Base-by-base conservation (phyloP, 1,140 invertebrate genomes). In the Vanessa atalanta region DNA sequence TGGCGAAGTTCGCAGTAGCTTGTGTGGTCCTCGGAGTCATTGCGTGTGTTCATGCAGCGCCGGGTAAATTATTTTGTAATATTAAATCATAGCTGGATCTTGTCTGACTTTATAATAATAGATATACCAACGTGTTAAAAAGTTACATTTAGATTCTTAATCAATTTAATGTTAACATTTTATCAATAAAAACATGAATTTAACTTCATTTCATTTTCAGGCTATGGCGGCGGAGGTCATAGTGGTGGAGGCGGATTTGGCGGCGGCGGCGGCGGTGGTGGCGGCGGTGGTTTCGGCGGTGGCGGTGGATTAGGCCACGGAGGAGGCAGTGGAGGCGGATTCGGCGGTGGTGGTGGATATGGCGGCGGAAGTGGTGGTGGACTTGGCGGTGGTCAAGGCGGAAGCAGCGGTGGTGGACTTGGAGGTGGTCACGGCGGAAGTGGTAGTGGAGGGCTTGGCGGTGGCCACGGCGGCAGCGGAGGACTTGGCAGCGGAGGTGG, bases 361-460 rank as follows among this genome's bases (percentile, higher is more conserved):
- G 47, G 73, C 31, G 72, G 70, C 1, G 78, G 79, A 9, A 68
- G 66, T 12, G 74, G 75, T 11, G 73, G 69, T 48, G 53, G 73
- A 47, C 67, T 47, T 14, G 57, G 50, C 47, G 63, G 66, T 14
- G 68, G 68, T 50, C 48, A 47, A 16, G 61, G 75, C 13, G 66
- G 78, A 12, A 67, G 67, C n/a, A 76, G 75, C 2, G 68, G 66
- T 37, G 77, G 81, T 9, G 76, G 77, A 20, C 79, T 79, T 65
- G 82, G 79, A 13, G 79, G 82, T 26, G 70, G 75, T 61, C 77
- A 76, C 26, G 82, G 76, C 11, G 83, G 83, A 73, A 50, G 71
- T 12, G 83, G 83, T 73, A 57, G 71, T 13, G 75, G 74, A 4
- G 74, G 79, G 2, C 47, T 53, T 12, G 75, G 72, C 13, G 71